A percentile compares a stretch with the other conserved stretches of the same genome.
Evolutionary conservation across 2,797 vertebrate species (phyloP).

Genomic region (Anas flavirostris): DNA sequence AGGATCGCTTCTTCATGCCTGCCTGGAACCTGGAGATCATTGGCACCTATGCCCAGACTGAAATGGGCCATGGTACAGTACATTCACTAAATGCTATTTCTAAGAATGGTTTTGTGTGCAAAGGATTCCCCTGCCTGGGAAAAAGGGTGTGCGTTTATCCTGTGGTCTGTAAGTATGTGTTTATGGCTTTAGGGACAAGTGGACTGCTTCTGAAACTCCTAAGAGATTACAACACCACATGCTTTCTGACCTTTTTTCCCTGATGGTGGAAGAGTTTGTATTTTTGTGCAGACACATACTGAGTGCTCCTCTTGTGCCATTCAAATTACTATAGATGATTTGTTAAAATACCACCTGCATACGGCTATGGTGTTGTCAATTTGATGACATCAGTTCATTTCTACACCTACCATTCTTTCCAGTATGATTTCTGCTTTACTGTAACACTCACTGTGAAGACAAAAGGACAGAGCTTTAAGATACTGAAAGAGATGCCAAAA

Average conservation of each 20-base stretch:
- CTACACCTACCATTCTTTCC: background rate
- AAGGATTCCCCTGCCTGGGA: background rate
- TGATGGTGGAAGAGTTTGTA: background rate
- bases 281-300: background rate
- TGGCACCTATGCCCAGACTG: constrained; percentile 99
- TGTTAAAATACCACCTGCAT: background rate
- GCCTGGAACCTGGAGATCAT: constrained; percentile 98
- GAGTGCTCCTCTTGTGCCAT: background rate
- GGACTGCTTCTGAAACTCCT: background rate
- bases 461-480: constrained; percentile 19
- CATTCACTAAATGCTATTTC: constrained; percentile 69
- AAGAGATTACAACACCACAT: background rate
- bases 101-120: constrained; percentile 7
- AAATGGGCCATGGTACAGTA: constrained; percentile 98
- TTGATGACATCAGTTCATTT: background rate
- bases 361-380: background rate
- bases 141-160: background rate
- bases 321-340: background rate
- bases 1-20: constrained; percentile 95
- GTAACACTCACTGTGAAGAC: background rate
- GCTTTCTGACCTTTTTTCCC: background rate
- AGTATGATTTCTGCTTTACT: background rate
- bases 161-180: accelerated
- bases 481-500: background rate
- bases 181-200: background rate